These are phyloP conservation scores for Drosophila leontia DNA, from an alignment of 1,140 invertebrate genomes.

Conservation along the genomic window DNA sequence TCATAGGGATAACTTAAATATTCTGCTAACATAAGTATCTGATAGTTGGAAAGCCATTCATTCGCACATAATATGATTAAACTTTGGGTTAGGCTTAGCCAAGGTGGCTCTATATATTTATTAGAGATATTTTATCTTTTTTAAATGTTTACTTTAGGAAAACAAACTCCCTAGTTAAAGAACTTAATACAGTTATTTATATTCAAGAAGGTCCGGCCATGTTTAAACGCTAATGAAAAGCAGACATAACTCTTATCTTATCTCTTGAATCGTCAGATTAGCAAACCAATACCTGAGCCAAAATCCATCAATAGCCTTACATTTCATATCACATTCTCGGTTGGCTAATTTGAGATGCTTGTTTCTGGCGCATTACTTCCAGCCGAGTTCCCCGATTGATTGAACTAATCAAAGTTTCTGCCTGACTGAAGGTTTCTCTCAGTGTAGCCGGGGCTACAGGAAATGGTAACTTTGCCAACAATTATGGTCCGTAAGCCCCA, in stretches of 20 bases:
- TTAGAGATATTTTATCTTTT: too few relatives aligned
- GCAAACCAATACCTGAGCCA: background rate
- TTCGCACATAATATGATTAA: background rate
- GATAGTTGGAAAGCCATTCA: too few relatives aligned
- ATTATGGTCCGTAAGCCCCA: slow-evolving; percentile 51
- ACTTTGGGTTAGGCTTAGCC: background rate
- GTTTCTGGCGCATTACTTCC: slow-evolving; percentile 36
- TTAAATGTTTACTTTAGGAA: background rate
- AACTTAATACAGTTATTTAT: too few relatives aligned
- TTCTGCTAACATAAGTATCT: background rate
- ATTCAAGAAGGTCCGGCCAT: background rate
- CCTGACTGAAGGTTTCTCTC: slow-evolving; percentile 38
- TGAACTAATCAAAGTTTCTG: slow-evolving; percentile 54
- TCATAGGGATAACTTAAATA: slow-evolving; percentile 15
- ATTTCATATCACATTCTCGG: slow-evolving; percentile 37
- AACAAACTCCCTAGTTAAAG: too few relatives aligned
- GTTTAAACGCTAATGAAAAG: background rate
- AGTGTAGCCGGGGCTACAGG: slow-evolving; percentile 47
- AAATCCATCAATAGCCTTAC: background rate
- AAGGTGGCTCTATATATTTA: background rate
- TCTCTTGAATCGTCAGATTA: background rate
- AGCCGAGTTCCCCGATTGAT: slow-evolving; percentile 40
- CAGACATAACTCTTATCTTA: background rate
- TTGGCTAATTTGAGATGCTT: slow-evolving; percentile 32
- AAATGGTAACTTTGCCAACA: slow-evolving; percentile 73